Percentiles rank a stretch among this genome's conserved stretches.
These are phyloP conservation scores for Drosophila subpulchrella DNA, from an alignment of 1,140 invertebrate genomes.

Conservation along the genomic window DNA sequence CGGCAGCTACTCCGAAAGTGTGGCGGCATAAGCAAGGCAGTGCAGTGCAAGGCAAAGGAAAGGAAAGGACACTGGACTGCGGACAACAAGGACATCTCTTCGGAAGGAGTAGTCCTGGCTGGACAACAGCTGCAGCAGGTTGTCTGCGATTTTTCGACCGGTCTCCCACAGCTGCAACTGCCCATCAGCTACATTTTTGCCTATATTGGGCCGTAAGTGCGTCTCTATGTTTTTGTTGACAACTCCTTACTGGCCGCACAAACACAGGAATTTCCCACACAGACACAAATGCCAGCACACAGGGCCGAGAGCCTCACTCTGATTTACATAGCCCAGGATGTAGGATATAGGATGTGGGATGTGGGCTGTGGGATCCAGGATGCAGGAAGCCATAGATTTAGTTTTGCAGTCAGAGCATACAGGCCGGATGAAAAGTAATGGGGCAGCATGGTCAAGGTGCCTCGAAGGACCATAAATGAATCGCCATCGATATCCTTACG, in stretches of 20 bases:
- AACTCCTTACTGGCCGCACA: slow-evolving; percentile 70
- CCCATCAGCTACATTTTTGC: slow-evolving; percentile 61
- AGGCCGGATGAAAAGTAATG: slow-evolving; percentile 54
- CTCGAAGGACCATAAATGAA: neutral
- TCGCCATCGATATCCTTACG: neutral
- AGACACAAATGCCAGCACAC: slow-evolving; percentile 15
- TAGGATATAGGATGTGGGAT: slow-evolving; percentile 8
- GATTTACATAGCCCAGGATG: slow-evolving; percentile 57
- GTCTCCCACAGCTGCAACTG: slow-evolving; percentile 46
- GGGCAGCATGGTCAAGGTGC: slow-evolving; percentile 20
- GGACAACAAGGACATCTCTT: slow-evolving; percentile 13
- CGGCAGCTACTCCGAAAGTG: slow-evolving; percentile 36
- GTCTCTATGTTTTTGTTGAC: slow-evolving; percentile 80
- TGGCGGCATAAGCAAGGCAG: slow-evolving; percentile 46
- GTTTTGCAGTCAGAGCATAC: slow-evolving; percentile 35
- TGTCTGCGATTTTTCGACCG: slow-evolving; percentile 69
- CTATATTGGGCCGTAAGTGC: slow-evolving; percentile 71
- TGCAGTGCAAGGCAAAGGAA: slow-evolving; percentile 28
- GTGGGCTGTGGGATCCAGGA: slow-evolving; percentile 14
- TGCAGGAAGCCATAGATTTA: slow-evolving; percentile 42
- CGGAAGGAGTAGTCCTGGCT: slow-evolving; percentile 14
- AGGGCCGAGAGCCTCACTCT: slow-evolving; percentile 27
- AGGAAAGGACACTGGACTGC: slow-evolving; percentile 6
- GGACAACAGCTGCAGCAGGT: slow-evolving; percentile 47
- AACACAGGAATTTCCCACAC: slow-evolving; percentile 22